These are phyloP conservation scores for Vannuccia rotundouncinata DNA, from an alignment of 2,888 invertebrate species.

Conservation along the genomic window DNA sequence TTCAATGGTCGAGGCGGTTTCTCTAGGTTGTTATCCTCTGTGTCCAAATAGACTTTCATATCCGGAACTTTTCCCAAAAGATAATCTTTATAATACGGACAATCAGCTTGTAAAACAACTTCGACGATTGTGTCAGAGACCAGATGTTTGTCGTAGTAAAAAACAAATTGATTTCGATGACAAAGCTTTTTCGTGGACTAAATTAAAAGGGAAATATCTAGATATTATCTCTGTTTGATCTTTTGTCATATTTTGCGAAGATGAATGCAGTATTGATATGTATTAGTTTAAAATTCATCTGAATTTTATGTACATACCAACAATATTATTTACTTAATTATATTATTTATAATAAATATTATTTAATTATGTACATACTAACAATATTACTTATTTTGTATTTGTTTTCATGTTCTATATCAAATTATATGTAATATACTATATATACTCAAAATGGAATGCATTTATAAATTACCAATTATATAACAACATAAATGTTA, in stretches of 20 bases:
- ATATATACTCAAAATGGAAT: background rate
- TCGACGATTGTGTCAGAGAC: slow-evolving; percentile 38
- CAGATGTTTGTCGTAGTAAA: background rate
- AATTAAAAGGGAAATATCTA: background rate
- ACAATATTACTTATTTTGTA: background rate
- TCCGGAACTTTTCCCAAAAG: slow-evolving; percentile 65
- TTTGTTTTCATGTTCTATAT: background rate
- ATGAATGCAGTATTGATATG: too few relatives aligned
- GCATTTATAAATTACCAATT: too few relatives aligned
- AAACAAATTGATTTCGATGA: background rate
- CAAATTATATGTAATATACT: background rate
- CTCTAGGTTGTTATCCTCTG: slow-evolving; percentile 66
- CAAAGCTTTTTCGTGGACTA: background rate
- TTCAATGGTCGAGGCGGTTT: slow-evolving; percentile 68
- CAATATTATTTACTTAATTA: background rate
- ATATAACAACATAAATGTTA: too few relatives aligned
- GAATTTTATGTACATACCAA: background rate
- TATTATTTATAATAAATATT: background rate
- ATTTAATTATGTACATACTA: background rate
- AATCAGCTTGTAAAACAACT: slow-evolving; percentile 42
- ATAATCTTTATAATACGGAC: slow-evolving; percentile 42
- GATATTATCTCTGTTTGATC: too few relatives aligned
- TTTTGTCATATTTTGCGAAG: too few relatives aligned
- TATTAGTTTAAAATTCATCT: too few relatives aligned
- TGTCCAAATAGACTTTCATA: slow-evolving; percentile 67